Evolutionary conservation across 2,797 vertebrate genomes (phyloP).

Genomic region (Cyprinella venusta): DNA sequence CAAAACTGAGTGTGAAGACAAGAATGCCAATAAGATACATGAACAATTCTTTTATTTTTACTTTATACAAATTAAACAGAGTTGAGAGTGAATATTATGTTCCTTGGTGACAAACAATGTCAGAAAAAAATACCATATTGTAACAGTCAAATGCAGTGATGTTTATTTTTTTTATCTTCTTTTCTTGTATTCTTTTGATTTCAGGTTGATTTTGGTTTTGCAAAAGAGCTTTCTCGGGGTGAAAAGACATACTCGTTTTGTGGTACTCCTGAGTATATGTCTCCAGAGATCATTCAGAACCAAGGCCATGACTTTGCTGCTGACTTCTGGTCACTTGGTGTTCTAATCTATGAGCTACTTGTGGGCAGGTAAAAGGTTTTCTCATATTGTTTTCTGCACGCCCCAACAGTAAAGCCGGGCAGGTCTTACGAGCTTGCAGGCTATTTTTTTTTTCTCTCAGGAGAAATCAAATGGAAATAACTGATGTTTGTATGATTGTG

Average conservation of each 20-base stretch:
- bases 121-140: background rate
- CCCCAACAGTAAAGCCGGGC: no score
- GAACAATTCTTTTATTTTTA: background rate
- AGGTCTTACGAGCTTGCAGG: no score
- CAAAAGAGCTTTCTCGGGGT: constrained; percentile 79
- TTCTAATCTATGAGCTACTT: constrained; percentile 82
- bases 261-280: constrained; percentile 85
- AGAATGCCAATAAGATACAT: background rate
- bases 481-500: background rate
- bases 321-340: constrained; percentile 86
- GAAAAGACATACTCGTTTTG: constrained; percentile 88
- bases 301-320: constrained; percentile 85
- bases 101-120: background rate
- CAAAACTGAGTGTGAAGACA: background rate
- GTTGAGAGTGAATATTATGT: background rate
- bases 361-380: constrained; percentile 74
- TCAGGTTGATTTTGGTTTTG: constrained; percentile 89
- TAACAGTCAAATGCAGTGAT: no score
- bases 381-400: background rate
- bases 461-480: background rate
- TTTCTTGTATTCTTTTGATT: constrained; percentile 4
- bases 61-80: background rate
- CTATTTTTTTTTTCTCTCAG: background rate
- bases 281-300: constrained; percentile 86
- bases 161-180: background rate